These are phyloP conservation scores for Elysia chlorotica DNA, from an alignment of 1,140 invertebrate species.

Conservation along the genomic window DNA sequence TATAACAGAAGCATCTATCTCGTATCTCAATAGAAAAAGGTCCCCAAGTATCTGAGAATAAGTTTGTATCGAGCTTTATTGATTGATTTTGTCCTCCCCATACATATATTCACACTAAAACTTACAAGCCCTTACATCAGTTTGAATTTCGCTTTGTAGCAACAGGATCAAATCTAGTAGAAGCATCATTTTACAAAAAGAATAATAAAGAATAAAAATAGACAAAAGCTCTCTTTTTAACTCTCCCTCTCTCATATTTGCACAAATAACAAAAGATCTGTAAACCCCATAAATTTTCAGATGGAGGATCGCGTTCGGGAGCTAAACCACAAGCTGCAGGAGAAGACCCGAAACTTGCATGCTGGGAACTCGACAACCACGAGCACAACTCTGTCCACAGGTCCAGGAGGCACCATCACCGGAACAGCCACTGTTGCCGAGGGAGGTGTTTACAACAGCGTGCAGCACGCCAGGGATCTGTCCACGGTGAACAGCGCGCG, in stretches of 20 bases:
- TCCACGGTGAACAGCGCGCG: no score
- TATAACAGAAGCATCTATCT: no score
- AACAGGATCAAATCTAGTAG: no score
- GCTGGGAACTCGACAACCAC: conserved; percentile 1
- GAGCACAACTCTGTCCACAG: neutral
- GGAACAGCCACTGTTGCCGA: conserved; percentile 7
- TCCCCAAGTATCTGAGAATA: no score
- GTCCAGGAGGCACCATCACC: neutral
- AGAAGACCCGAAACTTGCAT: conserved; percentile 17
- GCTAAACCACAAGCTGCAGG: conserved; percentile 40
- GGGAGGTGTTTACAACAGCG: no score
- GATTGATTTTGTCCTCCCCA: no score
- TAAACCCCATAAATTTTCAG: conserved; percentile 24
- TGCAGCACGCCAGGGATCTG: no score
- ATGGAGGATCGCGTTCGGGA: conserved; percentile 48
- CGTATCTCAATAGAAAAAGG: no score
- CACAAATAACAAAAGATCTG: no score
- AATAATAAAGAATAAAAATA: neutral
- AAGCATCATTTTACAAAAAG: neutral
- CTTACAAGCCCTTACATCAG: no score
- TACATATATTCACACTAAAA: neutral
- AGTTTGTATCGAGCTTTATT: no score
- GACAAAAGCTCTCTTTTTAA: neutral
- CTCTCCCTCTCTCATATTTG: neutral
- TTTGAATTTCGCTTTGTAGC: no score